Base-by-base conservation (phyloP, 2,113 vertebrate species). In the Ovis aries region DNA sequence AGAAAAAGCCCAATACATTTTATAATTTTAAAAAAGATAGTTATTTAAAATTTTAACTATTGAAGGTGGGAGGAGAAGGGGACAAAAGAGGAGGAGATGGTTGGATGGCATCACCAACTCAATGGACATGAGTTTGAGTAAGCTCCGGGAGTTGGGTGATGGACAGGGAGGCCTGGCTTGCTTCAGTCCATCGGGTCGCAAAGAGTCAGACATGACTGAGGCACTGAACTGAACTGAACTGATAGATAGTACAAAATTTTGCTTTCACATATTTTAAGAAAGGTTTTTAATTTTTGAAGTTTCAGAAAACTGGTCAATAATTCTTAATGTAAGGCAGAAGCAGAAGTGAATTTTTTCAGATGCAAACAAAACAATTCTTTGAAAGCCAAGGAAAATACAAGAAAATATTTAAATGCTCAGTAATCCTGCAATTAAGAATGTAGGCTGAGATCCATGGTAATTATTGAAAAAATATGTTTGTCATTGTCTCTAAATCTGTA, bases 231-330 rank as follows among this genome's bases (percentile, higher is more conserved):
- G 67, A 71, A 36, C 67, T 40, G 67, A 71, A 71, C n/a, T 40
- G n/a, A 40, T 12, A 40, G 3, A 40, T 3, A 40, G n/a, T 71
- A 36, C 64, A 71, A 36, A 71, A 40, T 71, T 82, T 87, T 93
- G 60, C n/a, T 53, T 82, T 84, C 57, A 94, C 23, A 14, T 36
- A 55, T 21, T 62, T 55, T 43, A 84, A 29, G 12, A 12, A 94
- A 77, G 57, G 23, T 57, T 83, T 60, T 88, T 84, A 50, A 74
- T 53, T 88, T 91, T 48, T 19, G 17, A 45, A 87, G 25, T 59
- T 97, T 96, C n/a, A 53, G 25, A 88, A 90, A 97, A 36, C 33
- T 86, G 12, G 11, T 48, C 29, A 95, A 55, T 84, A 96, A 74
- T 95, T 80, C 27, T 77, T 74, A 78, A 85, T 23, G 27, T 57